Conservation (phyloP, 2,888 invertebrate genomes). For the Molorchus minor region DNA sequence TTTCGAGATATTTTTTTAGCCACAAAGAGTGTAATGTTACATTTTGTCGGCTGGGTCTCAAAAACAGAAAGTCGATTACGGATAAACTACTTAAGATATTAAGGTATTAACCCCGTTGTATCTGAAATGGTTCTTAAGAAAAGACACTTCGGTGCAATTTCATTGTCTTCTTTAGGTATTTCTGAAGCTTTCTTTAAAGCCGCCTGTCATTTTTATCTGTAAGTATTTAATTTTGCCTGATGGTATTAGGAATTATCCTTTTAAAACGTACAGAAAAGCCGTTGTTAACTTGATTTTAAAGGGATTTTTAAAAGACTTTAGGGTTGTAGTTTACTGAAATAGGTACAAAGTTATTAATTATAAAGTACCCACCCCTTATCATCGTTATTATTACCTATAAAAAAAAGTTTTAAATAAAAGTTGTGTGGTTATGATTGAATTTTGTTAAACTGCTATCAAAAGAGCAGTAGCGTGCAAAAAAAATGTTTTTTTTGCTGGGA, state of each 20-base stretch:
- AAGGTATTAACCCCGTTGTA: slow-evolving; percentile 11
- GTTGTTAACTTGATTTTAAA: no score
- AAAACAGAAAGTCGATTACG: slow-evolving; percentile 11
- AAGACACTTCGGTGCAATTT: slow-evolving; percentile 2
- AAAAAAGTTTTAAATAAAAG: no score
- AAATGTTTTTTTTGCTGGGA: no score
- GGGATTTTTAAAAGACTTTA: no score
- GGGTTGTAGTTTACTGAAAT: no score
- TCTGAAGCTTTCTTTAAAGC: slow-evolving; percentile 6
- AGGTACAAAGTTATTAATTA: no score
- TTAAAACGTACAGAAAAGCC: no score
- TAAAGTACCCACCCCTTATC: no score
- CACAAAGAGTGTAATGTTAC: slow-evolving; percentile 10
- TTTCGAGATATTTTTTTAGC: slow-evolving; percentile 21
- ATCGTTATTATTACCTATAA: no score
- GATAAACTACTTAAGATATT: slow-evolving; percentile 23
- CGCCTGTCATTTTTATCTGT: slow-evolving; percentile 1
- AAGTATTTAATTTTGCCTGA: slow-evolving; percentile 10
- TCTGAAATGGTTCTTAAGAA: slow-evolving; percentile 20
- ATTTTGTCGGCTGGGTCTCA: slow-evolving; percentile 17
- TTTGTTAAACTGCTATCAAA: no score
- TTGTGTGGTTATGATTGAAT: no score
- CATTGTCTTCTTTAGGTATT: slow-evolving; percentile 2
- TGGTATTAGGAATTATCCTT: slow-evolving; percentile 1
- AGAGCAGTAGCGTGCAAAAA: no score